Conservation (phyloP, 2,888 invertebrate genomes). For the Gymnosoma rotundatum region DNA sequence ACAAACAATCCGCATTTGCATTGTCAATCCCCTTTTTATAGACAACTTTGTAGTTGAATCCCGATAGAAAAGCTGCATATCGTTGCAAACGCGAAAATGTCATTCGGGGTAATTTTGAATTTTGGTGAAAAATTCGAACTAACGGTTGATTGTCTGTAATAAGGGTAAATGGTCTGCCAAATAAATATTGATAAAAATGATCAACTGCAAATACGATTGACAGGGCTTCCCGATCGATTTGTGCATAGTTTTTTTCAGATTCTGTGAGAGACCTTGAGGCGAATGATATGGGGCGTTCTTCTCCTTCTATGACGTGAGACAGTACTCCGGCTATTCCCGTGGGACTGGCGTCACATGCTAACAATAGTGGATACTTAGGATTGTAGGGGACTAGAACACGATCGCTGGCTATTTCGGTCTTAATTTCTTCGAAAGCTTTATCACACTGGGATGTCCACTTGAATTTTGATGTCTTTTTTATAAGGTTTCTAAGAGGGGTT, state of each 20-base stretch:
- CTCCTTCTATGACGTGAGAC: constrained; percentile 19
- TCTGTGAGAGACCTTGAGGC: too few species aligned
- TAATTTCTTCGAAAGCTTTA: constrained; percentile 56
- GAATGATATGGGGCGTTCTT: too few species aligned
- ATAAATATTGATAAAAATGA: constrained; percentile 10
- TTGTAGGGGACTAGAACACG: constrained; percentile 57
- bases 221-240: constrained; percentile 40
- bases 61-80: neutral
- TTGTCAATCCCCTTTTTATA: constrained; percentile 53
- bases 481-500: constrained; percentile 50
- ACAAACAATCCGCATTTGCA: constrained; percentile 64
- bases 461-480: constrained; percentile 55
- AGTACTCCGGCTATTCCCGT: constrained; percentile 62
- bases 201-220: constrained; percentile 39
- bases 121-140: constrained; percentile 17
- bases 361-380: constrained; percentile 36
- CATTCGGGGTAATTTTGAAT: constrained; percentile 64
- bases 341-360: constrained; percentile 68
- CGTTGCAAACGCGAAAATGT: constrained; percentile 22
- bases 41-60: constrained; percentile 48
- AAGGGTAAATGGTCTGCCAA: constrained; percentile 43
- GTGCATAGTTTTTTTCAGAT: constrained; percentile 10
- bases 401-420: constrained; percentile 46
- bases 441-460: constrained; percentile 60
- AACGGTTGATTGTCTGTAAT: constrained; percentile 1